Evolutionary conservation across 1,140 invertebrate species (phyloP), one percentile per base, ranked within the genome.

Genomic region (Nymphalis io): DNA sequence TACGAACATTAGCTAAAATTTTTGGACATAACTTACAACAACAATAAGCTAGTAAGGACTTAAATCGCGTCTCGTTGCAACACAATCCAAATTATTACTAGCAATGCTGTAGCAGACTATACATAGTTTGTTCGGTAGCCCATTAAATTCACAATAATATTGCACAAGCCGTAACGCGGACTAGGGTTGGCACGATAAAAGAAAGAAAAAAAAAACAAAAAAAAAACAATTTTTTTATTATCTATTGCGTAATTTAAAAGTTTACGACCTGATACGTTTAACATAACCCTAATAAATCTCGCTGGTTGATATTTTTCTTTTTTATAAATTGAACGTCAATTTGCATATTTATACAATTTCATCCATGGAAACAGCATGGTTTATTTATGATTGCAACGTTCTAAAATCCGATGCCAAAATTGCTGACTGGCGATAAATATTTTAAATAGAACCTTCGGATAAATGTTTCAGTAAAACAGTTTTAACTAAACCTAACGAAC

Each of bases 131-230:
- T 76, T 82, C 68, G 68, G 21, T 64, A 73, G 75, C 39, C 76
- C 80, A 85, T 85, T 83, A 85, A 85, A 80, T 76, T 68, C 72
- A 80, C 79, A 81, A 84, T 83, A 81, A 84, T 75, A 78, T 72
- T 80, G 66, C 68, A 74, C 75, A 73, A 60, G 65, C 58, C 46
- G 20, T 38, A 42, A 18, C 63, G 39, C 42, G 12, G 0, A 10
- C 33, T 20, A 62, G 66, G 59, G 66, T 33, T 68, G 66, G 33
- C 46, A 42, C 12, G 12, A 60, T 21, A 11, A 42, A 15, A 21
- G 20, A 53, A 63, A 23, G 12, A 53, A 13, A 3, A 12, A 53
- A 23, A 53, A 53, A 53, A 21, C 0, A 53, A 21, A 53, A 10
- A 48, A 48, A 3, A 44, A n/a, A 0, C 13, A 44, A 44, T 15